Evolutionary conservation across 2,113 vertebrate genomes (phyloP), one percentile per base, ranked within the genome.

Genomic region (Heterocephalus glaber): DNA sequence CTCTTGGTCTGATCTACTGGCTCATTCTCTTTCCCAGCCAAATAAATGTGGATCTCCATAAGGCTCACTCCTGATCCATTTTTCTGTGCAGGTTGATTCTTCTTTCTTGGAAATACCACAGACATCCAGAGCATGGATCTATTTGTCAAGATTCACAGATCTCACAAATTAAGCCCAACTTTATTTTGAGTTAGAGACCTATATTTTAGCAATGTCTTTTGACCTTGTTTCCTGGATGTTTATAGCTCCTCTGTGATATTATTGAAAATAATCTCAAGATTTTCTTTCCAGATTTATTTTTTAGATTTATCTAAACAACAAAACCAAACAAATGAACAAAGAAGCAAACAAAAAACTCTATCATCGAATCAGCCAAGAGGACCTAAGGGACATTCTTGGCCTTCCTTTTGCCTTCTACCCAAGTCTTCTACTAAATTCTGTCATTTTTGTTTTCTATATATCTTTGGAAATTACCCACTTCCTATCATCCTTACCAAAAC

Each of bases 221-320:
- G 56, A 88, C 52, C 38, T 95, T 61, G 35, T 38, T 80, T 24
- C 9, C 30, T 86, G 61, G 26, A 49, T 56, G 11, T 60, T 2
- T 72, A 30, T 35, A 35, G 49, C 9, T 85, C 30, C 6, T 90
- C 9, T 74, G 86, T 52, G 74, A 63, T 56, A 61, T 41, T 86
- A 85, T 65, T 30, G 35, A 77, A 49, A 95, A 70, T 66, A 74
- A 44, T 5, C 7, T 60, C 24, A 52, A 35, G 11, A 11, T 35
- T 81, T 83, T 95, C 5, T 85, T 85, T 81, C 19, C 9, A 90
- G 95, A 89, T 5, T 35, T 76, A 91, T 74, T 76, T 88, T 84
- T 76, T 41, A 82, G 88, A 72, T 41, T 92, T 63, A 83, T 26
- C 14, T 58, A 47, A 94, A 20, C 56, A 92, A 33, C 86, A 20